Percentiles rank a stretch among this genome's conserved stretches.
phyloP scores from a whole-genome alignment of 2,888 invertebrate genomes.

The Caenorhabditis sp. region DNA sequence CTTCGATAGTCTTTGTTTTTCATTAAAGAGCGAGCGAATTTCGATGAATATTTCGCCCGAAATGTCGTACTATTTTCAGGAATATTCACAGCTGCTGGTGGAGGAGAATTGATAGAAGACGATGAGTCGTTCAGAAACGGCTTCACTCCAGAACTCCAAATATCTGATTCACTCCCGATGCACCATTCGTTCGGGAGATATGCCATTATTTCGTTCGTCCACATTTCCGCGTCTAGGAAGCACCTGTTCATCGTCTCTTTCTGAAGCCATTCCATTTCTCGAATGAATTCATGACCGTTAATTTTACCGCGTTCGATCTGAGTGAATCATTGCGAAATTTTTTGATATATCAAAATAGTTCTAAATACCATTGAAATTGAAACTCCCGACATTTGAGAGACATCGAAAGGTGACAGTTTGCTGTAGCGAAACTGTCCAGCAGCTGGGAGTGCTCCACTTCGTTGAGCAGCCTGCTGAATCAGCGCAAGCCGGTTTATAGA shows the following conservation, averaged over 20 bases:
- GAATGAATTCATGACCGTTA: conserved; percentile 64
- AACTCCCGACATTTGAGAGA: conserved; percentile 66
- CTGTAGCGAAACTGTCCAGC: conserved; percentile 42
- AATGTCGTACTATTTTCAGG: conserved; percentile 8
- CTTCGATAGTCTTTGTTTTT: conserved; percentile 73
- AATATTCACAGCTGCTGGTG: neutral
- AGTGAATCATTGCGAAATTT: neutral
- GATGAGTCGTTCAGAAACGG: neutral
- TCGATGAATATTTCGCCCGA: conserved; percentile 25
- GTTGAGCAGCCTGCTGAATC: conserved; percentile 57
- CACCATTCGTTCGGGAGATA: conserved; percentile 58
- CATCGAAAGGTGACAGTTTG: conserved; percentile 66
- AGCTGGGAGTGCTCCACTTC: conserved; percentile 47
- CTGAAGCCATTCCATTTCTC: conserved; percentile 77
- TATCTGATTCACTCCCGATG: neutral
- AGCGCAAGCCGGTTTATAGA: conserved; percentile 36
- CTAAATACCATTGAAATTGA: conserved; percentile 62
- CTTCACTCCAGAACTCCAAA: neutral
- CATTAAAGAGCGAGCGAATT: conserved; percentile 51
- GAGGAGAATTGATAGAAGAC: conserved; percentile 9
- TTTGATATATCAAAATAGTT: neutral
- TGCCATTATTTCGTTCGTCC: conserved; percentile 65
- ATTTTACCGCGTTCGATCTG: conserved; percentile 64
- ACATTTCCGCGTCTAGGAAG: conserved; percentile 46
- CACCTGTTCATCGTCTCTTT: conserved; percentile 70